phyloP scores from a whole-genome alignment of 2,888 invertebrate genomes.

The Nomada lathburiana region DNA sequence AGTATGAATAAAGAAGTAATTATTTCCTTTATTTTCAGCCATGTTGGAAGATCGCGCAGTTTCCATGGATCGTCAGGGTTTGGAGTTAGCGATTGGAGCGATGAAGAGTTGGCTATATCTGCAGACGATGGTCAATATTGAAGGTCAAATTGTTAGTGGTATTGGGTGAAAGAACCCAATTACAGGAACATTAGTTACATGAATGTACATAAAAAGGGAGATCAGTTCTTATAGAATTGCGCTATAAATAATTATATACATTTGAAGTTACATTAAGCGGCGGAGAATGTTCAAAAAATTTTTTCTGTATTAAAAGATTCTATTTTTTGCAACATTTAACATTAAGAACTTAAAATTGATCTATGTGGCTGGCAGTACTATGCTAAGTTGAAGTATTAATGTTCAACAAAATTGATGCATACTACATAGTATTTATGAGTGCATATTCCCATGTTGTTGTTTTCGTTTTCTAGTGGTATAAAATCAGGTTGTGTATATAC shows the following conservation, averaged over 20 bases:
- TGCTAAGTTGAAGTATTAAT: slow-evolving; percentile 53
- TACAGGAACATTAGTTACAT: slow-evolving; percentile 51
- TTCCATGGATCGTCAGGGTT: slow-evolving; percentile 87
- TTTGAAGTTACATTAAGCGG: slow-evolving; percentile 41
- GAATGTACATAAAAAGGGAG: slow-evolving; percentile 62
- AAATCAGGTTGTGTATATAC: slow-evolving; percentile 14
- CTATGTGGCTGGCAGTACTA: slow-evolving; percentile 47
- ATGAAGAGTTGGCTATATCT: slow-evolving; percentile 77
- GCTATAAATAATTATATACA: slow-evolving; percentile 58
- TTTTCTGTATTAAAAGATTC: slow-evolving; percentile 67
- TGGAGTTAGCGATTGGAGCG: slow-evolving; percentile 82
- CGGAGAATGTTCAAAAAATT: slow-evolving; percentile 47
- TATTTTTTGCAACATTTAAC: slow-evolving; percentile 63
- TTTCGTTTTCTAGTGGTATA: slow-evolving; percentile 20
- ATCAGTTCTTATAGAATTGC: slow-evolving; percentile 44
- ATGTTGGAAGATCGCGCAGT: slow-evolving; percentile 87
- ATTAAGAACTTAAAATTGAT: slow-evolving; percentile 56
- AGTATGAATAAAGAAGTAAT: slow-evolving; percentile 32
- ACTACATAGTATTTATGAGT: slow-evolving; percentile 26
- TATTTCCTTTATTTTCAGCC: slow-evolving; percentile 82
- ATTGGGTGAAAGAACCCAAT: slow-evolving; percentile 28
- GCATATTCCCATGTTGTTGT: slow-evolving; percentile 30
- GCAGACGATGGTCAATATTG: slow-evolving; percentile 77
- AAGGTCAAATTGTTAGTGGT: slow-evolving; percentile 35
- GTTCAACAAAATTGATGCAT: slow-evolving; percentile 44